Conservation (phyloP, 2,888 invertebrate genomes). For the Drosophila subsilvestris region DNA sequence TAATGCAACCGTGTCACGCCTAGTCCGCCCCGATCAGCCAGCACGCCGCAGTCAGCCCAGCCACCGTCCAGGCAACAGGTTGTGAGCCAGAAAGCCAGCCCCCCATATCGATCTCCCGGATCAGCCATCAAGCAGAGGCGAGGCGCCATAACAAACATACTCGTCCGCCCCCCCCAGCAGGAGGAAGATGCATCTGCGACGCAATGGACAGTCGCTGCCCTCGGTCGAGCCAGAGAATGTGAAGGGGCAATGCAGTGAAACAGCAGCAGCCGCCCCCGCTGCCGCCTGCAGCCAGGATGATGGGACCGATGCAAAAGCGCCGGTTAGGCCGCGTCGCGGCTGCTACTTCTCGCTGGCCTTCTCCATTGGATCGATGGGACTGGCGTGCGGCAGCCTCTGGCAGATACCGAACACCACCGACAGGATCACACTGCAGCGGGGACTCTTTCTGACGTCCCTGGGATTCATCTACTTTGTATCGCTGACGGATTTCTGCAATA, state of each 20-base stretch:
- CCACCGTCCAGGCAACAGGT: slow-evolving; percentile 50
- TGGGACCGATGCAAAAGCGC: background rate
- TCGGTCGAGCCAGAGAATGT: background rate
- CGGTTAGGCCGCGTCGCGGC: slow-evolving; percentile 52
- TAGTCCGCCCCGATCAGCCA: slow-evolving; percentile 25
- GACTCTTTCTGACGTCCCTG: slow-evolving; percentile 86
- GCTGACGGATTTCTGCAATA: slow-evolving; percentile 88
- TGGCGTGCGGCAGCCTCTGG: slow-evolving; percentile 83
- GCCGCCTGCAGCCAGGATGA: background rate
- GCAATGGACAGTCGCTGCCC: background rate
- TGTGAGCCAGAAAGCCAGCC: slow-evolving; percentile 18
- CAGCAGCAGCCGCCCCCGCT: too few relatives aligned
- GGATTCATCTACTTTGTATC: slow-evolving; percentile 89
- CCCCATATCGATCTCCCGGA: background rate
- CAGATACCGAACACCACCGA: slow-evolving; percentile 84
- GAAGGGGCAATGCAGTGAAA: background rate
- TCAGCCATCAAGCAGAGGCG: background rate
- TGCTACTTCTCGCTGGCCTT: slow-evolving; percentile 83
- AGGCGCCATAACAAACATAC: background rate
- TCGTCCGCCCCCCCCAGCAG: background rate
- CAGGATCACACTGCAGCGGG: slow-evolving; percentile 87
- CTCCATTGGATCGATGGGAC: slow-evolving; percentile 83
- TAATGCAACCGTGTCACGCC: slow-evolving; percentile 18
- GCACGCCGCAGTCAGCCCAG: slow-evolving; percentile 1
- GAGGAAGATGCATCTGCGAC: background rate